Evolutionary conservation across 2,797 vertebrate genomes (phyloP).

Genomic region (Microctenopoma steveboyesi): DNA sequence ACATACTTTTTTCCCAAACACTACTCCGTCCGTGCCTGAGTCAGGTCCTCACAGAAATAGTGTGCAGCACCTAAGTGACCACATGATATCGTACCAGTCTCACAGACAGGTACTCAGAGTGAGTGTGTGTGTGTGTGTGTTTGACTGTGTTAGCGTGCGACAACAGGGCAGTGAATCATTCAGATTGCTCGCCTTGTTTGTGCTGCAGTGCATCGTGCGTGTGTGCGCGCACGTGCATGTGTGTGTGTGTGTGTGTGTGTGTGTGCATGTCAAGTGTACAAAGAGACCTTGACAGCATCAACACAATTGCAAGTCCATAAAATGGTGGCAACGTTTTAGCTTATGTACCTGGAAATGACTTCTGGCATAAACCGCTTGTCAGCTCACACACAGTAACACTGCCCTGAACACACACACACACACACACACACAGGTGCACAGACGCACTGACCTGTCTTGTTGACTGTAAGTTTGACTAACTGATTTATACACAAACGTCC

Average conservation of each 20-base stretch:
- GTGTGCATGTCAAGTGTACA: conserved; percentile 40
- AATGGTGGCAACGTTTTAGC: conserved; percentile 66
- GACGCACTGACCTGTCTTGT: conserved; percentile 22
- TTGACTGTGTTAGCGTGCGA: conserved; percentile 34
- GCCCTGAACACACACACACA: background rate
- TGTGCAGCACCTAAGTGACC: conserved; percentile 39
- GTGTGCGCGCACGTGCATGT: no score
- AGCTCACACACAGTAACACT: conserved; percentile 22
- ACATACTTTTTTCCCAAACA: no score
- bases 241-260: conserved; percentile 21
- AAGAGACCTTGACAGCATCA: conserved; percentile 74
- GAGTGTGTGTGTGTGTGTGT: background rate
- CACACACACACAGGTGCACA: background rate
- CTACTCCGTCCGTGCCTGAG: conserved; percentile 6
- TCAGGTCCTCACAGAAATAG: conserved; percentile 37
- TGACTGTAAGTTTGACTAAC: conserved; percentile 26
- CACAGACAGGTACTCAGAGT: conserved; percentile 43
- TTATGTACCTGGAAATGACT: conserved; percentile 67
- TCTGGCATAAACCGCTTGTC: conserved; percentile 62
- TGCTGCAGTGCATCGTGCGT: conserved; percentile 9
- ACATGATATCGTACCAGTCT: conserved; percentile 46
- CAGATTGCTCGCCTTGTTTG: conserved; percentile 52
- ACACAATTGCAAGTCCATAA: conserved; percentile 74
- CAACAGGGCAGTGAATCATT: conserved; percentile 64
- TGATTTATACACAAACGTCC: conserved; percentile 8